Percentiles rank a stretch among this genome's conserved stretches.
phyloP scores from a whole-genome alignment of 2,113 vertebrate genomes.

The Sylvilagus bachmani region DNA sequence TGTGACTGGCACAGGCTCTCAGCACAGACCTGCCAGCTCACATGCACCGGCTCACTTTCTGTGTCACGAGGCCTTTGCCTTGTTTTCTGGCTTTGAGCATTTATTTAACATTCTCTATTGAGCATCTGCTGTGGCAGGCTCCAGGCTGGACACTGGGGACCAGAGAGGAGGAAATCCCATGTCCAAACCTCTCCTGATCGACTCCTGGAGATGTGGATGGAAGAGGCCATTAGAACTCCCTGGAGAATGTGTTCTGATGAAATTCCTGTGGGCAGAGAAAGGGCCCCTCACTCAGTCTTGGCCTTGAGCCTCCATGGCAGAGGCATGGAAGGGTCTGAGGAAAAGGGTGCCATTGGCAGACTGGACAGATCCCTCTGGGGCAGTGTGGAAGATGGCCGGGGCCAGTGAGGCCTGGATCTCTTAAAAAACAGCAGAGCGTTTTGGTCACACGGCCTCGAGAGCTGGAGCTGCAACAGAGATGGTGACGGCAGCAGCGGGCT shows the following conservation, averaged over 20 bases:
- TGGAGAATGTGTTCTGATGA: neutral
- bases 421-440: neutral
- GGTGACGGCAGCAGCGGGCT: neutral
- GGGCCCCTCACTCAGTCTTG: too few relatives aligned
- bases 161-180: neutral
- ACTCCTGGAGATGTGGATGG: neutral
- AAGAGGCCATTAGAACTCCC: neutral
- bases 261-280: neutral
- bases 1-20: slow-evolving; percentile 49
- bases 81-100: neutral
- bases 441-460: neutral
- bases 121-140: neutral
- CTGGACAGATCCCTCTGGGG: neutral
- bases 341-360: neutral
- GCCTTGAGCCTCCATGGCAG: neutral
- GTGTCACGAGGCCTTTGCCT: neutral
- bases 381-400: fast-evolving
- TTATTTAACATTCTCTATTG: neutral
- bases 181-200: neutral
- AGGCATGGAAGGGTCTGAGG: neutral
- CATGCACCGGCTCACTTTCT: neutral
- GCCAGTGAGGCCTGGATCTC: neutral
- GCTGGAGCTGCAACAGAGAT: neutral
- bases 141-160: neutral
- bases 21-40: neutral